phyloP scores from a whole-genome alignment of 2,113 vertebrate genomes.

The Hippocampus abdominalis region DNA sequence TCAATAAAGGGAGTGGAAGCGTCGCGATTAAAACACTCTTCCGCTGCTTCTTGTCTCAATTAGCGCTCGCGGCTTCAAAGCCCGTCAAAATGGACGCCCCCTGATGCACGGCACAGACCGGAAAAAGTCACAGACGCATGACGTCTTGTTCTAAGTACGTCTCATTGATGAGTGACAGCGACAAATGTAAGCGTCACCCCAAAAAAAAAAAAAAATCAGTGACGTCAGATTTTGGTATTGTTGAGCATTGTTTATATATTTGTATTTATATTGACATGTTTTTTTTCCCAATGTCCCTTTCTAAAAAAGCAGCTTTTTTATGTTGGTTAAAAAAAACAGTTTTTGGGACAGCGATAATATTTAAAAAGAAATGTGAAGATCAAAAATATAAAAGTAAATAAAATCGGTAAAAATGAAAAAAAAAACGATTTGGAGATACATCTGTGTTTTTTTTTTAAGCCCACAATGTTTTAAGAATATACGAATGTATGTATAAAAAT shows the following conservation, averaged over 20 bases:
- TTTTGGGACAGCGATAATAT: too few species aligned
- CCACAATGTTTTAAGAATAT: neutral
- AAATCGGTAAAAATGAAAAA: neutral
- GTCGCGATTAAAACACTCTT: constrained; percentile 88
- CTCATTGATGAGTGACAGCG: neutral
- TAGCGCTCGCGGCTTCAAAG: constrained; percentile 59
- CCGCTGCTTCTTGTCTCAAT: constrained; percentile 82
- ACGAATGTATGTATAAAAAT: neutral
- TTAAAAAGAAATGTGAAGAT: neutral
- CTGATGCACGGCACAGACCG: constrained; percentile 68
- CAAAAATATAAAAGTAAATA: neutral
- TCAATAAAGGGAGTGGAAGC: constrained; percentile 93
- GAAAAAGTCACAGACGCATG: neutral
- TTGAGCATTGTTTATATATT: too few species aligned
- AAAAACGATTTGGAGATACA: neutral
- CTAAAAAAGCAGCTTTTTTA: too few species aligned
- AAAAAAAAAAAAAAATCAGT: too few species aligned
- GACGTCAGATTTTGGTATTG: too few species aligned
- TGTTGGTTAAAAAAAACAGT: neutral
- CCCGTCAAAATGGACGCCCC: constrained; percentile 66
- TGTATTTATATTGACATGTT: too few species aligned
- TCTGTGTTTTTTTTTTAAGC: neutral
- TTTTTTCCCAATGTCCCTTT: too few species aligned
- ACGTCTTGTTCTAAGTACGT: neutral
- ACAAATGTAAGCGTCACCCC: neutral